Evolutionary conservation across 2,888 invertebrate species (phyloP).

Genomic region (Balanococcus diminutus): DNA sequence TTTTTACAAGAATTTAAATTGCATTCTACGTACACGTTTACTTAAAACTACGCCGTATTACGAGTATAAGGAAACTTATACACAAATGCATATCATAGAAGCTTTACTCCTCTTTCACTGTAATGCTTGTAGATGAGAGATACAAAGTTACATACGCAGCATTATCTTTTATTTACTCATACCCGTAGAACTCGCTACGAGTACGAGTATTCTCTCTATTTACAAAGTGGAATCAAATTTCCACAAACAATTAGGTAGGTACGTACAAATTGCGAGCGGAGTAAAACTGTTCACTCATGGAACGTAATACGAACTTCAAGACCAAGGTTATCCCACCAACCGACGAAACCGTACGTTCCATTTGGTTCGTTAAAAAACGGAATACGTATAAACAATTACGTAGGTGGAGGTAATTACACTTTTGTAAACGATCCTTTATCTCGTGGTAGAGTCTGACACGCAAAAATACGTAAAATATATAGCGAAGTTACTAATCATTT

Average conservation of each 20-base stretch:
- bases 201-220: neutral
- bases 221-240: neutral
- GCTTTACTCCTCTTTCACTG: neutral
- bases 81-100: neutral
- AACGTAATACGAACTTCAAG: neutral
- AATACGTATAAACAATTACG: too few relatives aligned
- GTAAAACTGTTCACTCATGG: neutral
- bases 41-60: too few relatives aligned
- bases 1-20: too few relatives aligned
- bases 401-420: neutral
- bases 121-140: neutral
- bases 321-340: neutral
- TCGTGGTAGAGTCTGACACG: neutral
- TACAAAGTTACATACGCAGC: neutral
- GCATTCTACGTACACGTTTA: too few relatives aligned
- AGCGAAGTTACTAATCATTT: neutral
- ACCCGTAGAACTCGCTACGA: neutral
- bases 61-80: neutral
- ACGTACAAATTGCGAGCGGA: neutral
- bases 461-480: too few relatives aligned
- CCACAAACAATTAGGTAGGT: neutral
- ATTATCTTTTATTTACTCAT: neutral
- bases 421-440: neutral
- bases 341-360: too few relatives aligned
- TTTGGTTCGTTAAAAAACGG: too few relatives aligned